Evolutionary conservation across 2,113 vertebrate genomes (phyloP), one percentile per base, ranked within the genome.

Genomic region (Odontophorus gujanensis): DNA sequence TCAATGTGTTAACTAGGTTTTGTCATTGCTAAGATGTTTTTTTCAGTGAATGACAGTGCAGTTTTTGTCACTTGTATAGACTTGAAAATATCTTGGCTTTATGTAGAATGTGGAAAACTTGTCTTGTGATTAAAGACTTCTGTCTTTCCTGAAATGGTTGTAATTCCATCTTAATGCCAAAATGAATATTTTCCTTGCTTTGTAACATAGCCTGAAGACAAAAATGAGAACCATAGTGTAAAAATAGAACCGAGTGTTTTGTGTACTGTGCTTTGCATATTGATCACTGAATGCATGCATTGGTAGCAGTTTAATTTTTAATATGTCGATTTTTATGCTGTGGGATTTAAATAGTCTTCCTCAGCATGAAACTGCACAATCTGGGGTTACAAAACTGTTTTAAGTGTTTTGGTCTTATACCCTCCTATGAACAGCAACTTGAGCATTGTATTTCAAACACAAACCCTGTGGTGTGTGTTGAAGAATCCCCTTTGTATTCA

Each of bases 281-380:
- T 0, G 11, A 62, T 92, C 67, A 51, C 16, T 82, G 74, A 73
- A n/a, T n/a, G n/a, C n/a, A 62, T 85, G 59, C 36, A 21, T 51
- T 89, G 71, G 81, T 62, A 95, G 58, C 30, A 76, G n/a, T 82
- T 95, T 72, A 85, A 66, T 91, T 87, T 95, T 96, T 84, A 93
- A 75, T 86, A 55, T 50, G 47, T 85, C 58, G 62, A 0, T 45
- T 76, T 72, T 30, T 76, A 14, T 85, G 48, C n/a, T 76, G 20
- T 80, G 13, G 26, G 42, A 55, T 85, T 87, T 68, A 68, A 90
- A 47, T 63, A 24, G 32, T 76, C 82, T 80, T 85, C 3, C 32
- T 93, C n/a, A 61, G 58, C 58, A 40, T 76, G 63, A 85, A 87
- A 66, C 36, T 81, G 36, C 24, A 76, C 28, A 45, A 85, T 73